Evolutionary conservation across 2,888 invertebrate species (phyloP), one percentile per base, ranked within the genome.

Genomic region (Carabus problematicus): DNA sequence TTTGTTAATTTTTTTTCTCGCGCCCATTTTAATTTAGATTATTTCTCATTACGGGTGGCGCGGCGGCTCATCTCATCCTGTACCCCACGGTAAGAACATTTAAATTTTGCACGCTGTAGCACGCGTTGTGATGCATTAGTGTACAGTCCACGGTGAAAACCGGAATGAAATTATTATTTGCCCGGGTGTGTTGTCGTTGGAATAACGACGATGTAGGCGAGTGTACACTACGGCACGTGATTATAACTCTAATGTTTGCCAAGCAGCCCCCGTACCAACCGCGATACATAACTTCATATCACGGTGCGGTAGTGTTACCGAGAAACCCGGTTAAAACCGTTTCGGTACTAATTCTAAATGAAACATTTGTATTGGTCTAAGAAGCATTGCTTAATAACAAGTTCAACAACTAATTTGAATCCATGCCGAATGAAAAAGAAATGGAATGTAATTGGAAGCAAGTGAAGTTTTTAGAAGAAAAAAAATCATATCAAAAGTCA

Each of bases 191-290:
- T 64, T 64, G 55, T 19, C 14, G 49, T 66, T 58, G 9, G 52
- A 63, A 63, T 63, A 52, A 49, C 47, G 18, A 29, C n/a, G 58
- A 49, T 11, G 12, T 29, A 40, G 41, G 8, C 9, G 52, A 40
- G 59, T 58, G 59, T 66, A 58, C 54, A 66, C 45, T 12, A n/a
- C 63, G 40, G 63, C 18, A 19, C 49, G 45, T 39, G 66, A 66
- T 66, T 58, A 66, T 59, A 59, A 56, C 66, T 66, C 59, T 66
- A 66, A 66, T 66, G 66, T 59, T 52, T 52, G 40, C 18, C 41
- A 52, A 41, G 14, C 12, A 12, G 52, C 18, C 3, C 40, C 39
- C 19, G 9, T 40, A 8, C 60, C 14, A 29, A 29, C 29, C 29
- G 29, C 29, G 29, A 29, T 29, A 29, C 29, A 29, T 29, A 29